Evolutionary conservation across 2,113 vertebrate genomes (phyloP).

Genomic region (Scolopax mira): DNA sequence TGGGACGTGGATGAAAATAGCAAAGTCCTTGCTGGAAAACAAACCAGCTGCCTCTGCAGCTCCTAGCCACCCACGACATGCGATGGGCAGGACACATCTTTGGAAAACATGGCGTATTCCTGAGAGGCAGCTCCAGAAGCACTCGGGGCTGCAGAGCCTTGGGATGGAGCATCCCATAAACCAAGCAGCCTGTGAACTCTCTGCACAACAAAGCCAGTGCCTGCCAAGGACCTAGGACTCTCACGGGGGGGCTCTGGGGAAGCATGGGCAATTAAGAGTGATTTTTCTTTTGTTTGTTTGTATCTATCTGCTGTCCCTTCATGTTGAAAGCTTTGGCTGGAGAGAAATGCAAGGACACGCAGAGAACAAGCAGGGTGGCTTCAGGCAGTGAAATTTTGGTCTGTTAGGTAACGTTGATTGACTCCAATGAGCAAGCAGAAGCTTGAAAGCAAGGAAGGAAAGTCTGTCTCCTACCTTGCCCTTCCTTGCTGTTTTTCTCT

Average conservation of each 20-base stretch:
- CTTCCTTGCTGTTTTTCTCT: background rate
- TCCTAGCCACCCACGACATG: background rate
- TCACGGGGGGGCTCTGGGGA: background rate
- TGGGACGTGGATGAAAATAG: background rate
- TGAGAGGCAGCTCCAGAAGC: background rate
- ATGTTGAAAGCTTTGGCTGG: background rate
- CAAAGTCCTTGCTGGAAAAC: conserved; percentile 6
- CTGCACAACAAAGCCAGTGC: background rate
- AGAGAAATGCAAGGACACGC: background rate
- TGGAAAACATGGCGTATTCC: background rate
- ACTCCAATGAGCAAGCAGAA: background rate
- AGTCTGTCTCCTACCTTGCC: background rate
- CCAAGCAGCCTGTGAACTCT: background rate
- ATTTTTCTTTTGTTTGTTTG: background rate
- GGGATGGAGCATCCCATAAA: background rate
- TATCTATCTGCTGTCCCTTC: background rate
- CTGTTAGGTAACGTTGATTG: background rate
- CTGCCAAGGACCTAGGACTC: background rate
- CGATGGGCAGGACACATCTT: background rate
- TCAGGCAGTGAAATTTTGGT: background rate
- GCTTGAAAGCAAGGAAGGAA: background rate
- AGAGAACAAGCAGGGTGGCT: background rate
- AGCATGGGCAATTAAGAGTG: background rate
- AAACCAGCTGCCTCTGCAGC: background rate
- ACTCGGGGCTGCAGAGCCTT: background rate